These are phyloP conservation scores for Streptopelia turtur DNA, from an alignment of 2,797 vertebrate genomes.

Conservation along the genomic window DNA sequence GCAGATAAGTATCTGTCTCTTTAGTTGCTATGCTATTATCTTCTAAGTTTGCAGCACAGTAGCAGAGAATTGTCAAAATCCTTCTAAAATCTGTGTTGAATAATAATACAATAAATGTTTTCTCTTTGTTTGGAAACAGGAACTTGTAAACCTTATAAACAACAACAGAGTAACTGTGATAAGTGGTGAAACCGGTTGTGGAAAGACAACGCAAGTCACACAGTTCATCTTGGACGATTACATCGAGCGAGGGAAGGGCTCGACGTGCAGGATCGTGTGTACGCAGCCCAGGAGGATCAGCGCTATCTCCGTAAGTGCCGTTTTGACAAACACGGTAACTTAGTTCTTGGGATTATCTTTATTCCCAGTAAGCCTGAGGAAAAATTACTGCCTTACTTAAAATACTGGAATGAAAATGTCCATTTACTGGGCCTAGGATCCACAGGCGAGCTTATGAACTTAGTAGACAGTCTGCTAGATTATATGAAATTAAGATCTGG, in stretches of 20 bases:
- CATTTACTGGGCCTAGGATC: neutral
- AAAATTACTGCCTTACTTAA: neutral
- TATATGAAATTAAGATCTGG: neutral
- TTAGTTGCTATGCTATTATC: neutral
- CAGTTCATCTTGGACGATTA: constrained; percentile 96
- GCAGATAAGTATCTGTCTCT: neutral
- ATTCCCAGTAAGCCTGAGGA: accelerated
- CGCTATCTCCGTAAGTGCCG: constrained; percentile 90
- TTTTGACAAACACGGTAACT: neutral
- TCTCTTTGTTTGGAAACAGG: constrained; percentile 74
- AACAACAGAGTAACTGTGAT: constrained; percentile 88
- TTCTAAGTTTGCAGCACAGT: accelerated
- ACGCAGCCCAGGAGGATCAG: constrained; percentile 96
- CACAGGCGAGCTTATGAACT: neutral
- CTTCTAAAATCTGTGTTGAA: accelerated
- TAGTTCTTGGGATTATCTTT: accelerated
- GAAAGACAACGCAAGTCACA: constrained; percentile 96
- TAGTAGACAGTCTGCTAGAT: neutral
- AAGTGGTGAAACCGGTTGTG: constrained; percentile 96
- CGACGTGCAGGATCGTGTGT: constrained; percentile 90
- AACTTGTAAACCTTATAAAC: constrained; percentile 87
- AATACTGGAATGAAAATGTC: neutral
- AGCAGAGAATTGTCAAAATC: neutral
- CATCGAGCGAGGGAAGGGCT: constrained; percentile 87
- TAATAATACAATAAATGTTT: accelerated